These are phyloP conservation scores for Phymastichus coffea DNA, from an alignment of 1,140 invertebrate genomes.

Conservation along the genomic window DNA sequence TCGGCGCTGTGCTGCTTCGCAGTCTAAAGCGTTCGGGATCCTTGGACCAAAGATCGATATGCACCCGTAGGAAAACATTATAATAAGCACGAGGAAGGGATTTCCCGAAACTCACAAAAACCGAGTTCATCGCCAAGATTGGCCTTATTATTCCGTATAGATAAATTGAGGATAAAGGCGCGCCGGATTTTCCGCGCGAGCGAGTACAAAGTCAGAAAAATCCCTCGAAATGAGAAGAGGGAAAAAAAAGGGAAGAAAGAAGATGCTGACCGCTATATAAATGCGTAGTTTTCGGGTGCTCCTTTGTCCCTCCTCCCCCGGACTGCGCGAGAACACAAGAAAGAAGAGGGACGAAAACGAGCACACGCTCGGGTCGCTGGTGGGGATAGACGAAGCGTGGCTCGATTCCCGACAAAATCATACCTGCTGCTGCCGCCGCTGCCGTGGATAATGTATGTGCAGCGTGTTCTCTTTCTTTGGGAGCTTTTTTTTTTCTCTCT, in stretches of 20 bases:
- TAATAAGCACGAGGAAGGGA: too few relatives aligned
- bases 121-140: too few relatives aligned
- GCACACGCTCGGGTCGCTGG: background rate
- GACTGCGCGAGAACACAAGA: background rate
- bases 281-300: background rate
- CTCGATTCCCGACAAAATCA: constrained; percentile 1
- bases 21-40: too few relatives aligned
- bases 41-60: too few relatives aligned
- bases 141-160: too few relatives aligned
- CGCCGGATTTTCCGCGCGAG: background rate
- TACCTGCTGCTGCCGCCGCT: too few relatives aligned
- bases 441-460: too few relatives aligned
- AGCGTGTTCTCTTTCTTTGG: background rate
- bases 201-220: constrained; percentile 5
- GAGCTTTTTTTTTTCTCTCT: background rate
- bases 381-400: constrained; percentile 21
- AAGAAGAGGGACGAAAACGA: background rate
- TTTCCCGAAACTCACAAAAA: too few relatives aligned
- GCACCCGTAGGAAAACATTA: too few relatives aligned
- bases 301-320: constrained; percentile 3
- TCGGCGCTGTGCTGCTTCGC: too few relatives aligned
- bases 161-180: too few relatives aligned
- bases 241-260: background rate
- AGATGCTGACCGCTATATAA: background rate
- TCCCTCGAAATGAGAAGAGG: background rate